Percentiles rank a stretch among this genome's conserved stretches.
phyloP scores from a whole-genome alignment of 2,797 vertebrate species.

The Picus viridis region DNA sequence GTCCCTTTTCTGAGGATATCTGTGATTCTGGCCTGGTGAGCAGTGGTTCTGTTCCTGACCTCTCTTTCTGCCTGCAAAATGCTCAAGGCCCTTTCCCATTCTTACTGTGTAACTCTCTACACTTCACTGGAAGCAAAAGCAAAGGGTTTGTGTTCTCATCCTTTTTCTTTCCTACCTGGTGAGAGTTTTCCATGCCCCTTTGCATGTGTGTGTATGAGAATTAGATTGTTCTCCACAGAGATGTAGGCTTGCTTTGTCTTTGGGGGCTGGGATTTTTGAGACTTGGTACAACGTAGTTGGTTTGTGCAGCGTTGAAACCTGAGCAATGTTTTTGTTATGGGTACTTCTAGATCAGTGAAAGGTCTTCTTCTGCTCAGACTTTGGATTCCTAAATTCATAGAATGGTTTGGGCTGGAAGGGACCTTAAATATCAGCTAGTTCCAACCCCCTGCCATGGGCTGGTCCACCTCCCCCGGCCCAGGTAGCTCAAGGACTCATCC shows the following conservation, averaged over 20 bases:
- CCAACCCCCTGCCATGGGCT: no score
- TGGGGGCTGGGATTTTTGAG: background rate
- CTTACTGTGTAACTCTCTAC: background rate
- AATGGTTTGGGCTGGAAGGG: no score
- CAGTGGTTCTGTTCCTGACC: background rate
- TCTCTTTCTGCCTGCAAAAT: background rate
- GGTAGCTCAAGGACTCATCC: no score
- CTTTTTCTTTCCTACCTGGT: background rate
- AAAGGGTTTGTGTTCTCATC: background rate
- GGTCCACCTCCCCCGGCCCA: no score
- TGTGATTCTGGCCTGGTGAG: background rate
- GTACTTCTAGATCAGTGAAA: background rate
- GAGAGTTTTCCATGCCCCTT: background rate
- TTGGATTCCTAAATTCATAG: background rate
- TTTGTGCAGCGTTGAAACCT: background rate
- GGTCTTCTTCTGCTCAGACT: background rate
- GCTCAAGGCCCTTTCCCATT: background rate
- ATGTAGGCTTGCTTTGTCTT: background rate
- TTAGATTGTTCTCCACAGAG: background rate
- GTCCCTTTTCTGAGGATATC: slow-evolving; percentile 2
- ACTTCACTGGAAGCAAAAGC: background rate
- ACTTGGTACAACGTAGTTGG: accelerated
- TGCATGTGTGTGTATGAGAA: background rate
- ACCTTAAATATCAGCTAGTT: no score
- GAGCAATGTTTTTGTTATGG: background rate